Base-by-base conservation (phyloP, 1,140 invertebrate species). In the Apis dorsata region DNA sequence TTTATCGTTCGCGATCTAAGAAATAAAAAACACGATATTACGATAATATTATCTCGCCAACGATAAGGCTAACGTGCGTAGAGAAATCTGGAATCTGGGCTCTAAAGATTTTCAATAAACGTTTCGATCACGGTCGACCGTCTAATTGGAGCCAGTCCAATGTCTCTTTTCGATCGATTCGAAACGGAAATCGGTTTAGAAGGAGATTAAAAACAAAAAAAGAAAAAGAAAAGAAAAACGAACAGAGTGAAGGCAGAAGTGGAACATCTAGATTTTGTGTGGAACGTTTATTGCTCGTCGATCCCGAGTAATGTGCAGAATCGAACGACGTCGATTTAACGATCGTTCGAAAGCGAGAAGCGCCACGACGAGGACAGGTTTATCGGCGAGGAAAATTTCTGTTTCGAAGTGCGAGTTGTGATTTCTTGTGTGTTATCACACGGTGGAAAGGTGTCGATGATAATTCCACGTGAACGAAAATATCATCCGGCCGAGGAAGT, bases 221-320 rank as follows among this genome's bases (percentile, higher is more conserved):
- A 55, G 57, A 53, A 51, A 0, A 34, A 34, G 2, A 51, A 81
- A 53, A 49, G 19, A 60, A 55, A 81, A 86, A 74, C 57, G 72
- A 76, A 72, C 60, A 72, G 12, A 7, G n/a, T n/a, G 19, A 0
- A 28, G 72, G 28, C 69, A 70, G 55, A 86, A 86, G 63, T 82
- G 44, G 81, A 63, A 70, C 76, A 60, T 81, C 68, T 77, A 73
- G 85, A 86, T 86, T 86, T 82, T 44, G 34, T 7, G 84, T 82
- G 60, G 84, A 86, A 86, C 79, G 65, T 81, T 81, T 74, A 51
- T 68, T 81, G 49, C 24, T 72, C 68, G 68, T 77, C 51, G 63
- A 34, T 63, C 57, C 63, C 85, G 68, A 81, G 79, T 82, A 85
- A 85, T 82, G 85, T 72, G 15, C 68, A 51, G n/a, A 51, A 71